Base-by-base conservation (phyloP, 2,113 vertebrate species). In the Xenus cinereus region DNA sequence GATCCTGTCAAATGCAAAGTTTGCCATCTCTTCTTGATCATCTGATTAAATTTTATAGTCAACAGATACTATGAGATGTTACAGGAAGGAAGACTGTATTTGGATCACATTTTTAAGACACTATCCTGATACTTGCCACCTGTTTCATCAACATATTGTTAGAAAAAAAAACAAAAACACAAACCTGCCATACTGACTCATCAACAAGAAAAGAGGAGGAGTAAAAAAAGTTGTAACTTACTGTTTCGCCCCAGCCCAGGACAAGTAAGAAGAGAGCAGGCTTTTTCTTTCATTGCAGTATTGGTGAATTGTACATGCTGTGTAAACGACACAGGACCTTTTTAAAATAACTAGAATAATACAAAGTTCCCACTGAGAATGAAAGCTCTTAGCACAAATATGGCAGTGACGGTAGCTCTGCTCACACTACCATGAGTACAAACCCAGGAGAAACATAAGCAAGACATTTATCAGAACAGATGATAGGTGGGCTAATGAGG, bases 21-120 rank as follows among this genome's bases (percentile, higher is more conserved):
- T 73, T 78, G 81, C 86, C 92, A 77, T 83, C 63, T 87, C 95
- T 81, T 93, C 89, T 89, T 79, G 75, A 95, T 93, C 87, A 60
- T 71, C 84, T 82, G 59, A 72, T 81, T 81, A 80, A 48, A 85
- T 85, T 84, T 86, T 63, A 90, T 60, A 43, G 37, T 6, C 39
- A 60, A 9, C 82, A 87, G 88, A 33, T 71, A 62, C 68, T 3
- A 23, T 46, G 71, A 95, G 88, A 94, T 41, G 78, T 86, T 81
- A 76, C 72, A 88, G 59, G 73, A 82, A 50, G 87, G 84, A 60
- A 73, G 74, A 73, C 56, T 91, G 77, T 7, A 1, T 81, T 89
- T 73, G 23, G 43, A 87, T 63, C 46, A 37, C 30, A n/a, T 79
- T 91, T 89, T 87, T 80, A 63, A 78, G 79, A 50, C 64, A 17